Evolutionary conservation across 1,140 invertebrate species (phyloP).

Genomic region (Oscheius sp.): DNA sequence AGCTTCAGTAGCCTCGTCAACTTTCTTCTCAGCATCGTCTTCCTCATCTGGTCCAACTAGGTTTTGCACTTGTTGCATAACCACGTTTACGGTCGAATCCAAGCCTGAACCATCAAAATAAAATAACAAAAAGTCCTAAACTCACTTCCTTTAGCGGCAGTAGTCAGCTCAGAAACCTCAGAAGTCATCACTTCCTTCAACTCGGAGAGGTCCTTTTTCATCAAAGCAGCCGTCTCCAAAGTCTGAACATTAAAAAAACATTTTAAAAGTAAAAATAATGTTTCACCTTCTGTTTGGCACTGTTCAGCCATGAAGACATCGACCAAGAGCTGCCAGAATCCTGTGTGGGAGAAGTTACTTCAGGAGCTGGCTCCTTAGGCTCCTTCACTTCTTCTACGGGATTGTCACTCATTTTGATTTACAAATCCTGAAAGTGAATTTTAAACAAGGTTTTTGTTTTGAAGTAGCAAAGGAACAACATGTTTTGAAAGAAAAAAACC

Average conservation of each 20-base stretch:
- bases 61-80: conserved; percentile 8
- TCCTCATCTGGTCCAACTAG: background rate
- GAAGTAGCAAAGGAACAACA: too few species aligned
- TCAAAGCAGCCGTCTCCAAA: conserved; percentile 18
- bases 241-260: conserved; percentile 9
- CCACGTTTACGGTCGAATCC: background rate
- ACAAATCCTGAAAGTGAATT: too few species aligned
- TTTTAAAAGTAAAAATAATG: background rate
- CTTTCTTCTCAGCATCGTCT: conserved; percentile 4
- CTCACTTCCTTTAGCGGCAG: conserved; percentile 30
- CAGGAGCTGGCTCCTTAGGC: too few species aligned
- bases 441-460: too few species aligned
- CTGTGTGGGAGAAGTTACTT: too few species aligned
- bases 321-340: too few species aligned
- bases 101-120: background rate
- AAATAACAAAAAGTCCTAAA: background rate
- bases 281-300: conserved; percentile 21
- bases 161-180: conserved; percentile 23
- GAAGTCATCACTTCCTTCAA: conserved; percentile 16
- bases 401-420: too few species aligned
- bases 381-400: too few species aligned
- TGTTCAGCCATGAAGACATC: conserved; percentile 17
- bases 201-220: conserved; percentile 31
- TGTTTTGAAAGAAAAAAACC: too few species aligned
- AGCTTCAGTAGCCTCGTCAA: background rate